Percentiles rank a stretch among this genome's conserved stretches.
These are phyloP conservation scores for Napeogenes inachia DNA, from an alignment of 2,888 invertebrate species.

Conservation along the genomic window DNA sequence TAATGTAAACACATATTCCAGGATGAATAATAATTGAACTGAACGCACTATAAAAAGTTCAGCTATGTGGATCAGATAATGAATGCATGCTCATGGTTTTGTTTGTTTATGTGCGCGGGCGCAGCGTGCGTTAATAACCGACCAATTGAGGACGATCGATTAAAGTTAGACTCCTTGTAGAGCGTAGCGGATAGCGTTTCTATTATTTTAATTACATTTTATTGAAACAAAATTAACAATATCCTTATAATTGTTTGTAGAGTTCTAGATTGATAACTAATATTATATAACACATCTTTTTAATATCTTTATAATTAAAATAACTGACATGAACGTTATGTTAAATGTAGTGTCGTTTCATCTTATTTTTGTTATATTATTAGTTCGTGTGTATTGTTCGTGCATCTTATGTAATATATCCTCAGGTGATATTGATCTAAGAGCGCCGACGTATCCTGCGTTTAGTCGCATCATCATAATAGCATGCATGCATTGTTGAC, in stretches of 20 bases:
- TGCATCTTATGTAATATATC: slow-evolving; percentile 14
- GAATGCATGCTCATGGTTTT: slow-evolving; percentile 19
- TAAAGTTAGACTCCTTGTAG: slow-evolving; percentile 17
- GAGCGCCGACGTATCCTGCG: slow-evolving; percentile 28
- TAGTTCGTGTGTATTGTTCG: background rate
- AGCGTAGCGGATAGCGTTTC: slow-evolving; percentile 21
- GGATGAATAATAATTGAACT: too few relatives aligned
- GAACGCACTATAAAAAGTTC: background rate
- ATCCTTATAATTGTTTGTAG: too few relatives aligned
- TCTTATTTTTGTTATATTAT: background rate
- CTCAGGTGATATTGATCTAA: slow-evolving; percentile 21
- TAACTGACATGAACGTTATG: background rate
- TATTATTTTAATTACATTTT: background rate
- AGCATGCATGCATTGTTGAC: slow-evolving; percentile 18
- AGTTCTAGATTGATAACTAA: too few relatives aligned
- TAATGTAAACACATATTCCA: too few relatives aligned
- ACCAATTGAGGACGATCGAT: slow-evolving; percentile 59
- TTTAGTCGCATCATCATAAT: slow-evolving; percentile 18
- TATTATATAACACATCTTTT: too few relatives aligned
- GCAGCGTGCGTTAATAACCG: slow-evolving; percentile 55
- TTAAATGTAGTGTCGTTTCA: slow-evolving; percentile 2
- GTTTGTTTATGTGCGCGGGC: slow-evolving; percentile 35
- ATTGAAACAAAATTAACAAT: too few relatives aligned
- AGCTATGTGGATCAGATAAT: slow-evolving; percentile 17
- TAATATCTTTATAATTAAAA: too few relatives aligned